Evolutionary conservation across 2,797 vertebrate species (phyloP).

Genomic region (Eremophila alpestris): DNA sequence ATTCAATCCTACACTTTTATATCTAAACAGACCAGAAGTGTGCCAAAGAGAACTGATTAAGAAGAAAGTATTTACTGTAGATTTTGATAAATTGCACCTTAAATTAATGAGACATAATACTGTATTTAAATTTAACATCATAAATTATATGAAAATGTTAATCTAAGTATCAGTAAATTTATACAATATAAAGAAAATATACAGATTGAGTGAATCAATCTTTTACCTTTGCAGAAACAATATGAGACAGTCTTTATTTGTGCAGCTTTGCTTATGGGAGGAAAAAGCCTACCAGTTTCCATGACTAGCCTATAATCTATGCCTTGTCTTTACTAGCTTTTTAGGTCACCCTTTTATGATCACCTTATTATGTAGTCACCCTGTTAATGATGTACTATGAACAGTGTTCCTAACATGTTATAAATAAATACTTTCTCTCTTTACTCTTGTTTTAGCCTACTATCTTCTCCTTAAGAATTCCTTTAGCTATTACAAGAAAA

Average conservation of each 20-base stretch:
- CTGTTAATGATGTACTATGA: slow-evolving; percentile 45
- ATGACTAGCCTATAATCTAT: background rate
- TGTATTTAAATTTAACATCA: slow-evolving; percentile 60
- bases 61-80: slow-evolving; percentile 32
- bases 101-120: slow-evolving; percentile 48
- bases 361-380: slow-evolving; percentile 2
- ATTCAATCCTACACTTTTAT: slow-evolving; percentile 53
- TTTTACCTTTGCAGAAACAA: slow-evolving; percentile 23
- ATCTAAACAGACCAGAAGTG: slow-evolving; percentile 57
- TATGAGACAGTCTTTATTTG: slow-evolving; percentile 13
- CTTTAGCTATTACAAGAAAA: background rate
- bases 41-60: slow-evolving; percentile 74
- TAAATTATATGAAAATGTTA: slow-evolving; percentile 28
- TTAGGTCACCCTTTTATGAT: slow-evolving; percentile 28
- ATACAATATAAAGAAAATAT: slow-evolving; percentile 56
- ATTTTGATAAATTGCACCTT: slow-evolving; percentile 64
- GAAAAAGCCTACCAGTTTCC: background rate
- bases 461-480: background rate
- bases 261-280: slow-evolving; percentile 20
- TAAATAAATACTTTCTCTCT: slow-evolving; percentile 68
- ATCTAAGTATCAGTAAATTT: slow-evolving; percentile 61
- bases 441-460: background rate
- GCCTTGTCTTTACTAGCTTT: slow-evolving; percentile 23
- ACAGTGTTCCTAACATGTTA: slow-evolving; percentile 22
- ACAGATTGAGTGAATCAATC: slow-evolving; percentile 33